phyloP scores from a whole-genome alignment of 2,888 invertebrate species.

The Luperina nickerlii region DNA sequence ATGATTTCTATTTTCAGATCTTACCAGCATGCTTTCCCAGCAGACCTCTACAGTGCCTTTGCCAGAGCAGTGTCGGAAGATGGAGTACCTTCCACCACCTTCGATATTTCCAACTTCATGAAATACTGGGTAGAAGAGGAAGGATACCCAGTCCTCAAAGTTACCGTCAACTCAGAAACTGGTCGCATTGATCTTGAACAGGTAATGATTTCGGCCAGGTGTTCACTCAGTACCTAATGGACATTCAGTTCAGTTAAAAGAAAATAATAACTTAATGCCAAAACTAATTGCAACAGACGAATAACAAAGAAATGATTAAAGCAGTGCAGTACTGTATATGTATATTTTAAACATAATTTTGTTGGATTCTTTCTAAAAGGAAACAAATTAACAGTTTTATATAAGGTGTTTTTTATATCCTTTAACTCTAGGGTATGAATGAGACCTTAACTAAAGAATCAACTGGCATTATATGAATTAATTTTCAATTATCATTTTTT shows the following conservation, averaged over 20 bases:
- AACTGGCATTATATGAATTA: no score
- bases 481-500: no score
- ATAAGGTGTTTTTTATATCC: no score
- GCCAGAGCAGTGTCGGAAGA: conserved; percentile 77
- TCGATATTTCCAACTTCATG: conserved; percentile 77
- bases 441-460: no score
- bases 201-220: conserved; percentile 67
- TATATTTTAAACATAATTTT: no score
- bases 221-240: not conserved
- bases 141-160: conserved; percentile 91
- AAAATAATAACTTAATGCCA: not conserved
- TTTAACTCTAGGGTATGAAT: no score
- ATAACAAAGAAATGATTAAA: not conserved
- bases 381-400: not conserved
- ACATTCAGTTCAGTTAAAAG: not conserved
- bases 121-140: conserved; percentile 91
- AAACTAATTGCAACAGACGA: not conserved
- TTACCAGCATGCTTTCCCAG: conserved; percentile 81
- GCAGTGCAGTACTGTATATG: no score
- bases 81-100: conserved; percentile 56
- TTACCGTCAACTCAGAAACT: conserved; percentile 80
- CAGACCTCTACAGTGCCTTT: conserved; percentile 79
- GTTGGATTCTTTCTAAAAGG: no score
- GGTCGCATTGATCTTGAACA: conserved; percentile 78
- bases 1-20: conserved; percentile 69